Evolutionary conservation across 2,113 vertebrate genomes (phyloP).

Genomic region (Physeter macrocephalus): DNA sequence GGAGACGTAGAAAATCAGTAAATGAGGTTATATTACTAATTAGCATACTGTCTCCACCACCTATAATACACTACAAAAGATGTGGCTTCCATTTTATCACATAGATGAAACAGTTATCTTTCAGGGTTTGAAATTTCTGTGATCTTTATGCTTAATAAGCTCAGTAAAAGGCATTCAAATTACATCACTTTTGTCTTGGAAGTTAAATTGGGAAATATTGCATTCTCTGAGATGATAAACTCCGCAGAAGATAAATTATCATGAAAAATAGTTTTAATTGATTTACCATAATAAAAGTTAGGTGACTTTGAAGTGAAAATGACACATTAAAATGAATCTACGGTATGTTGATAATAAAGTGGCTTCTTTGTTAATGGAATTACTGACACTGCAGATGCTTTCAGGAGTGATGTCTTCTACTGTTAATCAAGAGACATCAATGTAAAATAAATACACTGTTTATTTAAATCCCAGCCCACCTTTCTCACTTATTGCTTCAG

Average conservation of each 20-base stretch:
- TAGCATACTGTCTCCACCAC: constrained; percentile 83
- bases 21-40: constrained; percentile 86
- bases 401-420: constrained; percentile 76
- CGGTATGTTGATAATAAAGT: constrained; percentile 86
- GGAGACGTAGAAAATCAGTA: constrained; percentile 78
- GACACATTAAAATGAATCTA: constrained; percentile 88
- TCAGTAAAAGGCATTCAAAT: constrained; percentile 87
- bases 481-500: constrained; percentile 25
- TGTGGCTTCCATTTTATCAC: constrained; percentile 84
- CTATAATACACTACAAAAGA: constrained; percentile 79
- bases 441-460: constrained; percentile 68
- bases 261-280: constrained; percentile 90
- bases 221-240: constrained; percentile 86
- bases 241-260: constrained; percentile 87
- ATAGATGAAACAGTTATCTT: constrained; percentile 89
- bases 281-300: constrained; percentile 90
- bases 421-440: constrained; percentile 79
- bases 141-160: constrained; percentile 89
- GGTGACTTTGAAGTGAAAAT: constrained; percentile 89
- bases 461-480: constrained; percentile 72
- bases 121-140: constrained; percentile 87
- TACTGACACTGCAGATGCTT: constrained; percentile 84
- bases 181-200: constrained; percentile 86
- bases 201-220: constrained; percentile 88
- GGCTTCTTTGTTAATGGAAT: constrained; percentile 85